Conservation (phyloP, 2,797 vertebrate genomes). For the Falco concolor region DNA sequence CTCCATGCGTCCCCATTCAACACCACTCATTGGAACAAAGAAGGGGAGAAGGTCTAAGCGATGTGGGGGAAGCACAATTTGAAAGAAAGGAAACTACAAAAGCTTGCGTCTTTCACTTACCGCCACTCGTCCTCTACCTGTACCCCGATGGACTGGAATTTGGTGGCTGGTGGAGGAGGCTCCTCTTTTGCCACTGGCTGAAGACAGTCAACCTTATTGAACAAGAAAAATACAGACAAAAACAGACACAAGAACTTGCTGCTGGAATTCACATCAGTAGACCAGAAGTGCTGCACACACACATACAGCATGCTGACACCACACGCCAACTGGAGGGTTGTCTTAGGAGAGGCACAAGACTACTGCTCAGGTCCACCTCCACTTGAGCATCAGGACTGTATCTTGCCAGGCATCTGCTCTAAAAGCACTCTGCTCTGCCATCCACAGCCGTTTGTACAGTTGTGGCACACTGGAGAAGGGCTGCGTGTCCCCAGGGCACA, state of each 20-base stretch:
- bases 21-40: slow-evolving; percentile 33
- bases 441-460: background rate
- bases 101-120: slow-evolving; percentile 81
- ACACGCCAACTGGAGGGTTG: background rate
- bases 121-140: slow-evolving; percentile 99
- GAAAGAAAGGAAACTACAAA: slow-evolving; percentile 37
- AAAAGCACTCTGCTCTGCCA: background rate
- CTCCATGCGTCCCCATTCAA: background rate
- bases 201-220: slow-evolving; percentile 93
- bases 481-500: no score
- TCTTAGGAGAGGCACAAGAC: background rate
- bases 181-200: slow-evolving; percentile 93
- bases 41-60: background rate
- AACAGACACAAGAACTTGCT: slow-evolving; percentile 75
- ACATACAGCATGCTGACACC: slow-evolving; percentile 51
- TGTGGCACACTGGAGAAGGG: background rate
- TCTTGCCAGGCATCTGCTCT: slow-evolving; percentile 6
- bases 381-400: background rate
- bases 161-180: slow-evolving; percentile 87
- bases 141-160: slow-evolving; percentile 98
- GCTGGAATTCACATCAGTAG: slow-evolving; percentile 70
- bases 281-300: slow-evolving; percentile 39
- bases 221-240: slow-evolving; percentile 73
- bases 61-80: slow-evolving; percentile 22
- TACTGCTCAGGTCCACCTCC: background rate